Percentiles rank a stretch among this genome's conserved stretches.
Evolutionary conservation across 2,113 vertebrate genomes (phyloP).

Genomic region (Trogon melanurus): DNA sequence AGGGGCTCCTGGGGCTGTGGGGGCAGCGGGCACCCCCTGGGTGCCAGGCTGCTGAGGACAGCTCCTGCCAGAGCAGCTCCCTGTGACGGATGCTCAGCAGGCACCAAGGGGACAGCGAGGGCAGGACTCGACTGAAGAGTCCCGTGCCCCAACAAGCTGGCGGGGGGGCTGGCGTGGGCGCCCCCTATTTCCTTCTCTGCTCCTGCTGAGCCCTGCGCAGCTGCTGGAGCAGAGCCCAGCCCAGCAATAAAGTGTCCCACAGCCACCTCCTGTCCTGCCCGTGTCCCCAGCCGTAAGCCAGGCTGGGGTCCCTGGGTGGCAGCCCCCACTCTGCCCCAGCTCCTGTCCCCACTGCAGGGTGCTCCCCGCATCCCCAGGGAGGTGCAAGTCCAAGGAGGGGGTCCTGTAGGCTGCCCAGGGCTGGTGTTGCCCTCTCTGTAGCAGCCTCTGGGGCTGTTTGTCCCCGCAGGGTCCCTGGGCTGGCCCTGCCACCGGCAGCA

Average conservation of each 20-base stretch:
- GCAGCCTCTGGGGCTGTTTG: background rate
- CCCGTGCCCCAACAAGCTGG: too few relatives aligned
- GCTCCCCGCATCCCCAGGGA: background rate
- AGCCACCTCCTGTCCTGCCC: background rate
- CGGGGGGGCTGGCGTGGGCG: too few relatives aligned
- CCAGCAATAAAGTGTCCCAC: background rate
- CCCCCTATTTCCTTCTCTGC: background rate
- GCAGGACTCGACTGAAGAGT: background rate
- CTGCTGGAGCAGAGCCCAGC: background rate
- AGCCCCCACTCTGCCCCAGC: background rate
- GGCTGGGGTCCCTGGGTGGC: background rate
- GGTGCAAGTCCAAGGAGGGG: background rate
- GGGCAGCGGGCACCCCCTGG: background rate
- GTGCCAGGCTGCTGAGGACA: background rate
- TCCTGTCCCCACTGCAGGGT: background rate
- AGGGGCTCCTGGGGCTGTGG: accelerated
- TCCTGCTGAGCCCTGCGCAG: background rate
- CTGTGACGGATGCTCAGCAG: background rate
- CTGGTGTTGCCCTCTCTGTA: background rate
- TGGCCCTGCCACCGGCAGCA: background rate
- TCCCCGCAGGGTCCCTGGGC: too few relatives aligned
- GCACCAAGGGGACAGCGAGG: accelerated
- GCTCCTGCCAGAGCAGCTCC: conserved; percentile 27
- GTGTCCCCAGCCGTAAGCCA: background rate
- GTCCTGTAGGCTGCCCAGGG: background rate